Conservation (phyloP, 2,113 vertebrate species). For the Bettongia penicillata region DNA sequence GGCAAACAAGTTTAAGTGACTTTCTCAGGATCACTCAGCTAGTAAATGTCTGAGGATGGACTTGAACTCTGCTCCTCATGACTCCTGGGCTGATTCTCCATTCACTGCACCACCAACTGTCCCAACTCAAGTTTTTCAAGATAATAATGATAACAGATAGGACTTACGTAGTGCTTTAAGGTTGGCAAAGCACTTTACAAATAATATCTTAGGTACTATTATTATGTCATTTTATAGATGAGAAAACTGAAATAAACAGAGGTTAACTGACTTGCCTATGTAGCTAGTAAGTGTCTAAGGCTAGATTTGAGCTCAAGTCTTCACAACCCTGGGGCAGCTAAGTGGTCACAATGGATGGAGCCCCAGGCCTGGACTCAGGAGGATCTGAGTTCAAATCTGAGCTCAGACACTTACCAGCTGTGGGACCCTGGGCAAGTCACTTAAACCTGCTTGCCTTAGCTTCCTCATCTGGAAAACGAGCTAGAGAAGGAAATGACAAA, state of each 20-base stretch:
- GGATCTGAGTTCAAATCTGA: not conserved
- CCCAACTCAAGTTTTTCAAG: too few species aligned
- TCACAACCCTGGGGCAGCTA: not conserved
- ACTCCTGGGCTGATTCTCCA: too few species aligned
- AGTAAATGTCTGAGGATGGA: not conserved
- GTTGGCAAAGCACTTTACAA: too few species aligned
- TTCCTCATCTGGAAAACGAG: not conserved
- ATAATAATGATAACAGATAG: too few species aligned
- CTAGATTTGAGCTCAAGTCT: not conserved
- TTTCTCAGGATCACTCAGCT: not conserved
- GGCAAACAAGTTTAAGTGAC: not conserved
- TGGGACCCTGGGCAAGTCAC: not conserved
- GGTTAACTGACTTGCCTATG: not conserved
- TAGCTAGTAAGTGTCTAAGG: not conserved
- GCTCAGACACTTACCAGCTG: not conserved
- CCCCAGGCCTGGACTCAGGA: not conserved
- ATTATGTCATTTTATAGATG: not conserved
- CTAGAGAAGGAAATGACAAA: not conserved
- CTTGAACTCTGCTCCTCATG: too few species aligned
- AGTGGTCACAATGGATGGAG: not conserved
- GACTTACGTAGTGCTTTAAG: too few species aligned
- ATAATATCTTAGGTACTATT: too few species aligned
- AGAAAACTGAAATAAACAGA: not conserved
- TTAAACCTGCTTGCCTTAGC: not conserved
- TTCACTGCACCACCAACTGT: too few species aligned